Evolutionary conservation across 2,113 vertebrate species (phyloP).

Genomic region (Scopus umbretta): DNA sequence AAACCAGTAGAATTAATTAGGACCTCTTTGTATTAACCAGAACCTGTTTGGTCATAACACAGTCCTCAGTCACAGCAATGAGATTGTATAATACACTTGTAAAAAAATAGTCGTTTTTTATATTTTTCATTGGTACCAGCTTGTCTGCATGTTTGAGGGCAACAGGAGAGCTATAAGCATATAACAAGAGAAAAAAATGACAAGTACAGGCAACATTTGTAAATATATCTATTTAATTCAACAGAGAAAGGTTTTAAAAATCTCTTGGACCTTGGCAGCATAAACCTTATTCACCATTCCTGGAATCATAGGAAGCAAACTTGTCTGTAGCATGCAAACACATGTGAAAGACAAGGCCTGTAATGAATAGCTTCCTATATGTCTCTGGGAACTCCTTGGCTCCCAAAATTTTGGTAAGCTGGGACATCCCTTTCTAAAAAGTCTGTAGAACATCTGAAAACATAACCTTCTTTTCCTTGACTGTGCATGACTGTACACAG

Average conservation of each 20-base stretch:
- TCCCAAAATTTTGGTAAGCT: background rate
- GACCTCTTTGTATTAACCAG: background rate
- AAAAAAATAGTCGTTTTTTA: accelerated
- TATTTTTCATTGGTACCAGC: background rate
- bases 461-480: background rate
- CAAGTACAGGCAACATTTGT: background rate
- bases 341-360: background rate
- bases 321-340: background rate
- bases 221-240: background rate
- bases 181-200: background rate
- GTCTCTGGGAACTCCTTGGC: background rate
- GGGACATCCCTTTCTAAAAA: background rate
- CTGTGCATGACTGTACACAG: background rate
- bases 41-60: background rate
- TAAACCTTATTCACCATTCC: background rate
- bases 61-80: background rate
- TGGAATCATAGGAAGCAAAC: background rate
- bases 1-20: background rate
- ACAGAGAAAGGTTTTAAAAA: background rate
- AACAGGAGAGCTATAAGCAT: background rate
- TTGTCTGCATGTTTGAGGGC: background rate
- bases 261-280: background rate
- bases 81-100: background rate
- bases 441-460: background rate
- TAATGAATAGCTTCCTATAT: background rate